Conservation (phyloP, 1,140 invertebrate genomes). For the Cyclargus thomasi region DNA sequence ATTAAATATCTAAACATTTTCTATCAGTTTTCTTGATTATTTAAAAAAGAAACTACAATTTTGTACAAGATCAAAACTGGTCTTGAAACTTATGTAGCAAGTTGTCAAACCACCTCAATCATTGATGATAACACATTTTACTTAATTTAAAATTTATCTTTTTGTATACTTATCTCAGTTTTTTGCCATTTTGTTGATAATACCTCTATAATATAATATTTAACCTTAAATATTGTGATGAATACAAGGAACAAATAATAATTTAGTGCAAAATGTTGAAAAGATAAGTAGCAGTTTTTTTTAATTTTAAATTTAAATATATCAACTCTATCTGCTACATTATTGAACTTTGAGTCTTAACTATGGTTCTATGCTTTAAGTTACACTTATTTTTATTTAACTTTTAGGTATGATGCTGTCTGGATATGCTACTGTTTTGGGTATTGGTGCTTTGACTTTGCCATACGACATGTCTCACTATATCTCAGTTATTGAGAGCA, state of each 20-base stretch:
- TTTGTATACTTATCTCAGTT: too few species aligned
- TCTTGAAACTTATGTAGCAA: not conserved
- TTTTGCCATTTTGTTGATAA: too few species aligned
- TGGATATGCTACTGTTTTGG: constrained; percentile 70
- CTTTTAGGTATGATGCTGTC: constrained; percentile 74
- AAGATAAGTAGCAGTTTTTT: too few species aligned
- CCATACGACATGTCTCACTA: constrained; percentile 76
- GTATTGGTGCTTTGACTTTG: constrained; percentile 73
- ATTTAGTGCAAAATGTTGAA: too few species aligned
- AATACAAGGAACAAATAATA: too few species aligned
- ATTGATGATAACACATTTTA: too few species aligned
- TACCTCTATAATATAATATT: too few species aligned
- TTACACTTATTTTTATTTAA: constrained; percentile 18
- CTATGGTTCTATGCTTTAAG: not conserved
- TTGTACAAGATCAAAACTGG: not conserved
- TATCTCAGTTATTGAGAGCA: constrained; percentile 74
- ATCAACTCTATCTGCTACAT: too few species aligned
- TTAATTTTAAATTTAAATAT: too few species aligned
- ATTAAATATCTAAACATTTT: not conserved
- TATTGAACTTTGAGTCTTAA: too few species aligned
- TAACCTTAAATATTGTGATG: too few species aligned
- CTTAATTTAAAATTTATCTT: too few species aligned
- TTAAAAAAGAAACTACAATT: not conserved
- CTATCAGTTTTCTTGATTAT: not conserved
- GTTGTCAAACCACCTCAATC: not conserved